Evolutionary conservation across 2,797 vertebrate genomes (phyloP), one percentile per base, ranked within the genome.

Genomic region (Betta splendens): DNA sequence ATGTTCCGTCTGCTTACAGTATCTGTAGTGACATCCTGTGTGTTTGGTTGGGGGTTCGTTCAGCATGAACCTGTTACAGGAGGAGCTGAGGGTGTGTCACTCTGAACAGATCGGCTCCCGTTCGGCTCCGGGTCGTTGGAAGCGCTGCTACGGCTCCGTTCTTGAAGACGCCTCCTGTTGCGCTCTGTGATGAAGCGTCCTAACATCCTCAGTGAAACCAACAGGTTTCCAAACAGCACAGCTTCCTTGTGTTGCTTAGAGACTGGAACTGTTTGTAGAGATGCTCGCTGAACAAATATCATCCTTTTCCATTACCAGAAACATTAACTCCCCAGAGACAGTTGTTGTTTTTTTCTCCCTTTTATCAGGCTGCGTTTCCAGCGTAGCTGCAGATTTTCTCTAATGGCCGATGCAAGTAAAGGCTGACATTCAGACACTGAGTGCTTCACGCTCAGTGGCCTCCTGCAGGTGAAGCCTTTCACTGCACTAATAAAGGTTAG

Each of bases 231-330:
- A 49, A 37, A 58, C 26, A 2, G 31, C 29, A 3, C 44, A 3
- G 42, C 40, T 46, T 51, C 7, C 31, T 67, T 73, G 51, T 65
- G 77, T 70, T 76, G 72, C 72, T 45, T 62, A 26, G 72, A 73
- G 74, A 72, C 60, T 28, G 38, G 62, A 69, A 64, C 26, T 64
- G 32, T 84, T 77, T 80, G 51, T 55, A 1, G 20, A 70, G 56
- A 74, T 56, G 39, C 39, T 2, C 21, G n/a, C 69, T 72, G 52
- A 83, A 62, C 67, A 77, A 83, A 80, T 78, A 65, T 77, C 47
- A 39, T 63, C 58, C 50, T 64, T 51, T 47, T 64, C 78, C 74
- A 69, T 77, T 77, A 80, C 61, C 42, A 53, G 67, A 72, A 75
- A 69, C 77, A 79, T 80, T 44, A 61, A 64, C 50, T 72, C 64